Conservation (phyloP, 2,797 vertebrate species). For the Remorina albescens region DNA sequence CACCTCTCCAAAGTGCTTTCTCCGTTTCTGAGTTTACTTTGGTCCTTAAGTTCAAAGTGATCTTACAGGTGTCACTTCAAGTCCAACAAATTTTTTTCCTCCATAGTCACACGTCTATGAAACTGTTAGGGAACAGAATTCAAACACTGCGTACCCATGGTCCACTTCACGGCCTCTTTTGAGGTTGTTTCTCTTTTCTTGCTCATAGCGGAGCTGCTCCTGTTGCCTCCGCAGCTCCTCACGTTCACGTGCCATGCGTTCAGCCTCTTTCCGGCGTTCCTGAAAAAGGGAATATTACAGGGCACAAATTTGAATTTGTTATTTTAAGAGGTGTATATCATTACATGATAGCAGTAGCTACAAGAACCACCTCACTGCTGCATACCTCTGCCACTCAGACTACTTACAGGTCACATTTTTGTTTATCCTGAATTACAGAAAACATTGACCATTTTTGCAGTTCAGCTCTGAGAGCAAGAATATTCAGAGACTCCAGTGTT, state of each 20-base stretch:
- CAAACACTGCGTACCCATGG: constrained; percentile 86
- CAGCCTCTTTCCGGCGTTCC: constrained; percentile 97
- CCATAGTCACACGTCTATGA: not conserved
- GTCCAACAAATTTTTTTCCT: not conserved
- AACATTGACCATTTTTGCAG: too few relatives aligned
- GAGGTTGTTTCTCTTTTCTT: constrained; percentile 95
- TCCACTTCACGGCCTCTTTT: constrained; percentile 96
- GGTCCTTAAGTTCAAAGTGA: not conserved
- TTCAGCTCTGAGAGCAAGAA: too few relatives aligned
- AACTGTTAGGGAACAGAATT: not conserved
- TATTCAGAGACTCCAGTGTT: too few relatives aligned
- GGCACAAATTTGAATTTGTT: not conserved
- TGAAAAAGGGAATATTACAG: constrained; percentile 13
- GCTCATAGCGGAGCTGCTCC: constrained; percentile 96
- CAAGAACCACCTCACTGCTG: too few relatives aligned
- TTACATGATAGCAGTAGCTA: too few relatives aligned
- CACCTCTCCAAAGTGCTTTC: too few relatives aligned
- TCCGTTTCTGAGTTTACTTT: not conserved
- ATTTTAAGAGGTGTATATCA: not conserved
- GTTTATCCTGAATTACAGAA: too few relatives aligned
- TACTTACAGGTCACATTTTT: too few relatives aligned
- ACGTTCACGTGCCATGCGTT: constrained; percentile 94
- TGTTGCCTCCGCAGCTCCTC: constrained; percentile 97
- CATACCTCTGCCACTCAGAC: too few relatives aligned
- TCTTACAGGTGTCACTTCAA: not conserved